Percentiles rank a stretch among this genome's conserved stretches.
Evolutionary conservation across 2,113 vertebrate species (phyloP).

Genomic region (Clarias batrachus): DNA sequence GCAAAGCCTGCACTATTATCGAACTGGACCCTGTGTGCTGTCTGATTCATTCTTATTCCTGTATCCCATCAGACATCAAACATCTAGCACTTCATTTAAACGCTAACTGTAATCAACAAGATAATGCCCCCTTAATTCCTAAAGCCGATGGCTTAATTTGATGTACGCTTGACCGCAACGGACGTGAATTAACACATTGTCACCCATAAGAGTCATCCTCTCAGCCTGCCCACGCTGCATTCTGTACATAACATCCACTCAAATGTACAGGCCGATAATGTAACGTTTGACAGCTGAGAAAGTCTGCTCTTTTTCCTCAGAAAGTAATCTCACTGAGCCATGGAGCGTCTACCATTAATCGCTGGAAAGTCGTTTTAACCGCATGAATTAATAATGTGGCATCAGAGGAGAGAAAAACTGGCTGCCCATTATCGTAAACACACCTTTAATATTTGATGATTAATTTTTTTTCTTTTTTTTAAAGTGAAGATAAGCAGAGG

Average conservation of each 20-base stretch:
- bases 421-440: conserved; percentile 79
- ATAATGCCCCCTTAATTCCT: conserved; percentile 29
- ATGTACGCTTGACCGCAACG: conserved; percentile 61
- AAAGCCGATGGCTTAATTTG: conserved; percentile 49
- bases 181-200: conserved; percentile 55
- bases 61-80: conserved; percentile 35
- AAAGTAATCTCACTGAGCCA: conserved; percentile 57
- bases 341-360: conserved; percentile 76
- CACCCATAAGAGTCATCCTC: conserved; percentile 49
- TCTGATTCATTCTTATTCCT: conserved; percentile 24
- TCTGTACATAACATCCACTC: conserved; percentile 69
- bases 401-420: conserved; percentile 69
- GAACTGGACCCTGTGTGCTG: not conserved
- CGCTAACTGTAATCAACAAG: conserved; percentile 19
- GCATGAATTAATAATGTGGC: conserved; percentile 82
- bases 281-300: conserved; percentile 62
- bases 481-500: conserved; percentile 69
- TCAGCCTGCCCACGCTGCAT: conserved; percentile 56
- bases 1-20: not conserved
- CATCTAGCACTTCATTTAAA: conserved; percentile 21
- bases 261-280: conserved; percentile 64
- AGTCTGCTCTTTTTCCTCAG: conserved; percentile 66
- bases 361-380: conserved; percentile 81
- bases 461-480: conserved; percentile 62
- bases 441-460: conserved; percentile 80